Conservation (phyloP, 2,888 invertebrate genomes). For the Syrista parreyssii region DNA sequence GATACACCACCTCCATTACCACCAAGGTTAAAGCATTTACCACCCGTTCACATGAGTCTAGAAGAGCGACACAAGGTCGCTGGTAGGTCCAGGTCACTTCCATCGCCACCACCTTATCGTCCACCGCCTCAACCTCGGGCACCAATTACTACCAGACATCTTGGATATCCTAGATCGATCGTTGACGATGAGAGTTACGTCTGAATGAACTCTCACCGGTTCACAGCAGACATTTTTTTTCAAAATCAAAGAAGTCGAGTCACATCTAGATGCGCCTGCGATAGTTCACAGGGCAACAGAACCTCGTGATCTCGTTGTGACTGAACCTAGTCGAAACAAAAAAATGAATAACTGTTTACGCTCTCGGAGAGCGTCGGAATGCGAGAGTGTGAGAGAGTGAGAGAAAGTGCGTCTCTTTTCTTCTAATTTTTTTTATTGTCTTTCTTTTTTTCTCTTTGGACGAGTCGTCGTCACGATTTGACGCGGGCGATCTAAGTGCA, state of each 20-base stretch:
- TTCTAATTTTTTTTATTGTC: background rate
- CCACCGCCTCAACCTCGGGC: constrained; percentile 62
- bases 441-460: background rate
- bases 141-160: constrained; percentile 57
- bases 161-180: constrained; percentile 59
- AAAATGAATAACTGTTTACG: constrained; percentile 26
- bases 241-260: constrained; percentile 25
- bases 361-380: constrained; percentile 14
- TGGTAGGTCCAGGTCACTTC: constrained; percentile 60
- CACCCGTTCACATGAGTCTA: constrained; percentile 74
- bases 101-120: constrained; percentile 62
- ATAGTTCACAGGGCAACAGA: constrained; percentile 7
- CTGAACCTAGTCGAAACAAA: constrained; percentile 54
- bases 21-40: constrained; percentile 73
- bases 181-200: constrained; percentile 64
- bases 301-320: constrained; percentile 31
- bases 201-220: constrained; percentile 33
- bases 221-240: constrained; percentile 6
- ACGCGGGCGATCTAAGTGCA: background rate
- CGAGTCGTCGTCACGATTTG: background rate
- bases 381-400: background rate
- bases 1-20: constrained; percentile 73
- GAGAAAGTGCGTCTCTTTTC: constrained; percentile 1
- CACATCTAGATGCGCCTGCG: constrained; percentile 14
- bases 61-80: constrained; percentile 69